Conservation (phyloP, 2,113 vertebrate species). For the Uria aalge region DNA sequence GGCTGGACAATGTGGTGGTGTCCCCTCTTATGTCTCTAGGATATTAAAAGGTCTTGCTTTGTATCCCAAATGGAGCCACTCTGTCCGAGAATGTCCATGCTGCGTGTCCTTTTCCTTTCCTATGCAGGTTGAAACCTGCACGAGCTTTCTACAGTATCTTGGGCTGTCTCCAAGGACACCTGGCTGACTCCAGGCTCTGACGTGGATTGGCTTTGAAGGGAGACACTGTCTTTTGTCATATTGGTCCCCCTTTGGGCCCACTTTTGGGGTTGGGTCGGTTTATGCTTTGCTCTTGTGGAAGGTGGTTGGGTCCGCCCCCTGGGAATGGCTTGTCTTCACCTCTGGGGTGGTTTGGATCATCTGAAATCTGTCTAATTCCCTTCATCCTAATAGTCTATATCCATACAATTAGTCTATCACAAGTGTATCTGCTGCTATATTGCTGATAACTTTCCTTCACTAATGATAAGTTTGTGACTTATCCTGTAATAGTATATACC, state of each 20-base stretch:
- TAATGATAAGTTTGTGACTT: background rate
- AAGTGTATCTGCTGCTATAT: background rate
- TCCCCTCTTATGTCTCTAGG: background rate
- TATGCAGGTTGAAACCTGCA: fast-evolving
- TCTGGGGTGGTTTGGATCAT: background rate
- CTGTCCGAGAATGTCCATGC: background rate
- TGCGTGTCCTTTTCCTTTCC: background rate
- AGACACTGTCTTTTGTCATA: background rate
- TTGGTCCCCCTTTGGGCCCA: fast-evolving
- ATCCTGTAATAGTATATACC: too few relatives aligned
- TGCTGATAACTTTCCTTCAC: background rate
- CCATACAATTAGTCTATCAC: background rate
- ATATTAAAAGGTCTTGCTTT: background rate
- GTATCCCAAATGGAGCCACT: background rate
- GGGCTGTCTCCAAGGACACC: background rate
- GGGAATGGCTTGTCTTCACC: background rate
- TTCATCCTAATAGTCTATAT: background rate
- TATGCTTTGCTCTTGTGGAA: background rate
- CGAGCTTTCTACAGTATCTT: background rate
- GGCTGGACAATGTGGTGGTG: background rate
- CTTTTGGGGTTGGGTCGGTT: background rate
- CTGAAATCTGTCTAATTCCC: background rate
- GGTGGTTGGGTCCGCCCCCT: too few relatives aligned
- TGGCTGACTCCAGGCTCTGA: background rate
- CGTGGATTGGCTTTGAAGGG: background rate